Conservation (phyloP, 2,797 vertebrate genomes). For the Choloepus didactylus region DNA sequence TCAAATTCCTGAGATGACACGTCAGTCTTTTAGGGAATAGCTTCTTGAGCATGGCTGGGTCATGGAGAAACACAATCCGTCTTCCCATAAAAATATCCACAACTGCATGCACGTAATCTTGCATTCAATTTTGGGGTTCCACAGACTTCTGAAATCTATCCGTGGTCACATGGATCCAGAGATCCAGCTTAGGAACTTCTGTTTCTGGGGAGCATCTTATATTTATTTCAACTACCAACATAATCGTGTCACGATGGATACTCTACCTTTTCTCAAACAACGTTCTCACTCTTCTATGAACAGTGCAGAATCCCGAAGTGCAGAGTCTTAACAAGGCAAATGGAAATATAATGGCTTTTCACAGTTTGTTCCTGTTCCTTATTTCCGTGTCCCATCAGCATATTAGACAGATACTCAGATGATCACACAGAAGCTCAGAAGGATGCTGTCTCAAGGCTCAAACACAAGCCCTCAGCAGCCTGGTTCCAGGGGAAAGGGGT, state of each 20-base stretch:
- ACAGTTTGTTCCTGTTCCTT: not conserved
- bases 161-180: fast-evolving
- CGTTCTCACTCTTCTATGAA: not conserved
- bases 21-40: not conserved
- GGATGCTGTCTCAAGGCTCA: not conserved
- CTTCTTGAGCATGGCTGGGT: not conserved
- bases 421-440: too few relatives aligned
- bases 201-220: not conserved
- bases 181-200: not conserved
- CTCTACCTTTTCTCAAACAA: not conserved
- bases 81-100: fast-evolving
- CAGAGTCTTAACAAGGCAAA: not conserved
- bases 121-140: too few relatives aligned
- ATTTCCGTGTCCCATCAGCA: not conserved
- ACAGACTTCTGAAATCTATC: not conserved
- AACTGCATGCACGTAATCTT: too few relatives aligned
- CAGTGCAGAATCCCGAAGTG: not conserved
- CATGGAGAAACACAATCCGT: fast-evolving
- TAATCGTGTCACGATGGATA: not conserved
- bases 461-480: not conserved
- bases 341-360: not conserved
- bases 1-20: not conserved
- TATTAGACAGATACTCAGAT: not conserved
- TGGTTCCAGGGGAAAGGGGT: too few relatives aligned
- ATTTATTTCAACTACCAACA: not conserved